These are phyloP conservation scores for Ranitomeya variabilis DNA, from an alignment of 2,113 vertebrate species.

Conservation along the genomic window DNA sequence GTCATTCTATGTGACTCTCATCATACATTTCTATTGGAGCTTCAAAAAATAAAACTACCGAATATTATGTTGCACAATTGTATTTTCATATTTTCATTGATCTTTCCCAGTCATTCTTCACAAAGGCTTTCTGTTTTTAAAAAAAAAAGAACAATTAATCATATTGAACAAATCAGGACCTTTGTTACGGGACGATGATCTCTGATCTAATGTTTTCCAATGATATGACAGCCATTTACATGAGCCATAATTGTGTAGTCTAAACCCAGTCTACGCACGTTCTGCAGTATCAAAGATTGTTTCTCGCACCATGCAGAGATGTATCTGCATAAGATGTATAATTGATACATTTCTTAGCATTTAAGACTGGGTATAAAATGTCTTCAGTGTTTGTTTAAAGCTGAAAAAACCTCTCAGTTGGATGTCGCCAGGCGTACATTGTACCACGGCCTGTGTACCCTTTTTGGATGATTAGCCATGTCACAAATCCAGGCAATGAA, in stretches of 20 bases:
- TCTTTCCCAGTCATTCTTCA: no score
- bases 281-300: slow-evolving; percentile 5
- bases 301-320: slow-evolving; percentile 10
- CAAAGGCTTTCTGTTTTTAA: not conserved
- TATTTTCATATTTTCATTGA: no score
- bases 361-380: slow-evolving; percentile 40
- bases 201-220: not conserved
- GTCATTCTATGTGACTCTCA: no score
- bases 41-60: no score
- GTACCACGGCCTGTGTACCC: not conserved
- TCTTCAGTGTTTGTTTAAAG: slow-evolving; percentile 45
- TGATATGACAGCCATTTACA: not conserved
- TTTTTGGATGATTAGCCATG: slow-evolving; percentile 28
- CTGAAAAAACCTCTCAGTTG: not conserved
- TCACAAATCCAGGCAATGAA: slow-evolving; percentile 26
- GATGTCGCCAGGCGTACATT: not conserved
- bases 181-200: not conserved
- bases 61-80: no score
- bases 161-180: not conserved
- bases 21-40: no score
- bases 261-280: slow-evolving; percentile 2
- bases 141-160: not conserved
- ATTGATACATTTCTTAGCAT: slow-evolving; percentile 43
- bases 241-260: slow-evolving; percentile 27
- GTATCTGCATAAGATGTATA: slow-evolving; percentile 51